A percentile compares a stretch with the other conserved stretches of the same genome.
phyloP scores from a whole-genome alignment of 2,113 vertebrate species.

The Vidua macroura region DNA sequence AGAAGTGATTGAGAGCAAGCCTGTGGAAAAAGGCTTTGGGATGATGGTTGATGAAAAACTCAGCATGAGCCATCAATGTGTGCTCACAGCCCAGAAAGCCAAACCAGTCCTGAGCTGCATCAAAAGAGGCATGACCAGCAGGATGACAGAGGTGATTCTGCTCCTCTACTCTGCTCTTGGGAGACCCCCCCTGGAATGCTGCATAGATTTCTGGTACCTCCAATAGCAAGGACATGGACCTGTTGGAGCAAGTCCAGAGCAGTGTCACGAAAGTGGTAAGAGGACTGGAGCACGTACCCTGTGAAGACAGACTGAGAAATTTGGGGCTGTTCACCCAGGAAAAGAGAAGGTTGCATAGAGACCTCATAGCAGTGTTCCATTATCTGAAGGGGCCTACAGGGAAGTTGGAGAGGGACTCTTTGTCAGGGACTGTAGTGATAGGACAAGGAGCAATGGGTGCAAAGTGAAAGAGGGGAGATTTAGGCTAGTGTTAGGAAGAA shows the following conservation, averaged over 20 bases:
- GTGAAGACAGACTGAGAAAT: background rate
- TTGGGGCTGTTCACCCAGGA: background rate
- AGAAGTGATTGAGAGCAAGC: background rate
- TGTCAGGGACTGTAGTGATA: background rate
- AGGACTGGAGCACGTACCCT: background rate
- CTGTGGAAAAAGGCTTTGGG: accelerated
- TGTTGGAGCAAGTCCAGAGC: background rate
- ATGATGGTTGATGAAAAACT: background rate
- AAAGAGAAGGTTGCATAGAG: background rate
- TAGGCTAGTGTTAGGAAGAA: background rate
- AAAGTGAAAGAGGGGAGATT: background rate
- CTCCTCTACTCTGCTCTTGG: background rate
- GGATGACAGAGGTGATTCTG: background rate
- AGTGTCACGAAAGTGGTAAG: accelerated
- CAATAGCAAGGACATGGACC: too few species aligned
- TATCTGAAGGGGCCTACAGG: background rate
- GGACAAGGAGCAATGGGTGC: background rate
- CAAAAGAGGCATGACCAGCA: accelerated
- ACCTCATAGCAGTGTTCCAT: background rate
- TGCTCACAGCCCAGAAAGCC: accelerated
- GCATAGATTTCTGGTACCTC: too few species aligned
- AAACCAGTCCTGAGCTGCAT: background rate
- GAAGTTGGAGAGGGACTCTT: background rate
- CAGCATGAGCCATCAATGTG: accelerated
- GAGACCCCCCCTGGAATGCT: background rate